Conservation (phyloP, 2,797 vertebrate species). For the Heteromormyrus szaboi region DNA sequence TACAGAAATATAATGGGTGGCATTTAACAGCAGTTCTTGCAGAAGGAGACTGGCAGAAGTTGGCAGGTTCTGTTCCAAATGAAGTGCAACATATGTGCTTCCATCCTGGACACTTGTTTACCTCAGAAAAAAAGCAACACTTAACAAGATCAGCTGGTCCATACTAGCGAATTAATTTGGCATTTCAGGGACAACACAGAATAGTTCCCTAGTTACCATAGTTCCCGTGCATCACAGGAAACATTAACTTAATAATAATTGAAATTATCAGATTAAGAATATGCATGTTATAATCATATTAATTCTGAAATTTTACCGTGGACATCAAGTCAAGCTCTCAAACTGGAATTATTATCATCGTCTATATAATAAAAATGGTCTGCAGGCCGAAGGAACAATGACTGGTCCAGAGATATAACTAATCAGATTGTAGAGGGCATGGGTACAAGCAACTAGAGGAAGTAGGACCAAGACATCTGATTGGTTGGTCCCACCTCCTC, state of each 20-base stretch:
- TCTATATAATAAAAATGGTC: background rate
- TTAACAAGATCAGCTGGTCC: conserved; percentile 27
- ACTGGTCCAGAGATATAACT: background rate
- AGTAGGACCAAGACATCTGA: background rate
- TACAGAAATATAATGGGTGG: conserved; percentile 21
- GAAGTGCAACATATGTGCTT: conserved; percentile 35
- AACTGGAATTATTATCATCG: background rate
- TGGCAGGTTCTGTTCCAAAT: conserved; percentile 19
- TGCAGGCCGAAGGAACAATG: no score
- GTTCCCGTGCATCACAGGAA: background rate
- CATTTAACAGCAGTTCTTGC: conserved; percentile 26
- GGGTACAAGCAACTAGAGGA: background rate
- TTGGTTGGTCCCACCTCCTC: background rate
- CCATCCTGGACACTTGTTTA: conserved; percentile 27
- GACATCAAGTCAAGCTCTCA: background rate
- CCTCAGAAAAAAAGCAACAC: conserved; percentile 23
- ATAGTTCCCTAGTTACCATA: conserved; percentile 18
- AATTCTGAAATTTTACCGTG: background rate
- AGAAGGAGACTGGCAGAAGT: conserved; percentile 10
- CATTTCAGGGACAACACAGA: background rate
- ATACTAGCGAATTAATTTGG: background rate
- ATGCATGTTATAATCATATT: background rate
- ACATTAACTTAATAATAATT: conserved; percentile 4
- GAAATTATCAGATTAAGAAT: background rate
- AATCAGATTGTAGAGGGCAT: background rate